Conservation (phyloP, 1,140 invertebrate genomes). For the Drosophila nigrodunni region DNA sequence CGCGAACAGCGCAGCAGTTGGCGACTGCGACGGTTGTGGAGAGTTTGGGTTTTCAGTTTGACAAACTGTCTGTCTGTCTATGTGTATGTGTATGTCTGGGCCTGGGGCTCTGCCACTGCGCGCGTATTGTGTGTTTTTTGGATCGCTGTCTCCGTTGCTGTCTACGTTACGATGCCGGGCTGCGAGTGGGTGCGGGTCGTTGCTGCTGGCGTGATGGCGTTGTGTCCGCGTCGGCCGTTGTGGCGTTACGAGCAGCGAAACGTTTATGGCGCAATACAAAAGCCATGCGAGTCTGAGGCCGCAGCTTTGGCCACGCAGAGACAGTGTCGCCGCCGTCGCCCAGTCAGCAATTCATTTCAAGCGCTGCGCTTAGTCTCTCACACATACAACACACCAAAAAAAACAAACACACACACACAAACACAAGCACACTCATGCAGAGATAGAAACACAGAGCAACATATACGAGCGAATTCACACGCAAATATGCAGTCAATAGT, state of each 20-base stretch:
- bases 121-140: conserved; percentile 30
- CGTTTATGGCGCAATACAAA: conserved; percentile 85
- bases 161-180: conserved; percentile 24
- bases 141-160: conserved; percentile 41
- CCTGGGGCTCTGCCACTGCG: conserved; percentile 24
- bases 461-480: conserved; percentile 42
- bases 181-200: conserved; percentile 51
- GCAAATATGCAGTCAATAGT: conserved; percentile 54
- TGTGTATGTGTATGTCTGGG: conserved; percentile 12
- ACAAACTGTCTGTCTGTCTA: conserved; percentile 27
- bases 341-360: conserved; percentile 75
- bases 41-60: conserved; percentile 64
- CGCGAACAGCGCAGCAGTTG: conserved; percentile 45
- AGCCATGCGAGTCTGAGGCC: conserved; percentile 83
- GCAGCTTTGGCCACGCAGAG: conserved; percentile 66
- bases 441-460: conserved; percentile 7
- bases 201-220: conserved; percentile 49
- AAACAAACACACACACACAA: neutral
- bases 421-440: conserved; percentile 32
- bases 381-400: conserved; percentile 28
- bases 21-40: conserved; percentile 59
- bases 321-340: conserved; percentile 52
- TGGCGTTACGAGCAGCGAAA: conserved; percentile 84
- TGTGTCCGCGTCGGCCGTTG: conserved; percentile 80
- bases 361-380: conserved; percentile 59